Conservation (phyloP, 2,797 vertebrate genomes). For the Acipenser ruthenus region DNA sequence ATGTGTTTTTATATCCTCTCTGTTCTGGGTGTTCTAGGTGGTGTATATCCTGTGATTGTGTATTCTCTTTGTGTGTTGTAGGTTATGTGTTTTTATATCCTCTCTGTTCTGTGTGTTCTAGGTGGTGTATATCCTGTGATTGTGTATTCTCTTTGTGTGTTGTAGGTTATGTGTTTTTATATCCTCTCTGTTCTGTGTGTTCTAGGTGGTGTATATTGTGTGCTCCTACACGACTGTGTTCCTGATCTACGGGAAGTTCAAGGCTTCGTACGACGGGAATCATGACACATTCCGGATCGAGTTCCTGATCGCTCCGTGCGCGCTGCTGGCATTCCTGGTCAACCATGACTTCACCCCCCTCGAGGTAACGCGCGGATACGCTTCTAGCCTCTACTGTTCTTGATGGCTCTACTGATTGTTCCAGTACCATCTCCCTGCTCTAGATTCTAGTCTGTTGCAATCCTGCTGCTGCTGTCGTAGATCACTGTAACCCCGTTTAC, state of each 20-base stretch:
- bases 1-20: not conserved
- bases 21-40: not conserved
- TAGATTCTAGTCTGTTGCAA: not conserved
- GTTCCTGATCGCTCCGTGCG: constrained; percentile 48
- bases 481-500: not conserved
- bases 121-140: constrained; percentile 44
- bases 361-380: constrained; percentile 38
- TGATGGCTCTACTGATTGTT: not conserved
- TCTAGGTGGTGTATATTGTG: constrained; percentile 39
- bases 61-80: not conserved
- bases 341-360: constrained; percentile 54
- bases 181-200: not conserved
- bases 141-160: not conserved
- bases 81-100: not conserved
- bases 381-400: not conserved
- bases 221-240: constrained; percentile 55
- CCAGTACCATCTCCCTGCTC: not conserved
- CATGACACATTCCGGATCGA: constrained; percentile 56
- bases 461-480: too few relatives aligned
- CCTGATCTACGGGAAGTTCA: constrained; percentile 61
- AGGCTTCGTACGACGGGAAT: constrained; percentile 56
- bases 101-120: not conserved
- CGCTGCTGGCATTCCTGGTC: constrained; percentile 49
- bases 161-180: not conserved
- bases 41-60: constrained; percentile 30